Evolutionary conservation across 2,113 vertebrate genomes (phyloP).

Genomic region (Seriola dumerili): DNA sequence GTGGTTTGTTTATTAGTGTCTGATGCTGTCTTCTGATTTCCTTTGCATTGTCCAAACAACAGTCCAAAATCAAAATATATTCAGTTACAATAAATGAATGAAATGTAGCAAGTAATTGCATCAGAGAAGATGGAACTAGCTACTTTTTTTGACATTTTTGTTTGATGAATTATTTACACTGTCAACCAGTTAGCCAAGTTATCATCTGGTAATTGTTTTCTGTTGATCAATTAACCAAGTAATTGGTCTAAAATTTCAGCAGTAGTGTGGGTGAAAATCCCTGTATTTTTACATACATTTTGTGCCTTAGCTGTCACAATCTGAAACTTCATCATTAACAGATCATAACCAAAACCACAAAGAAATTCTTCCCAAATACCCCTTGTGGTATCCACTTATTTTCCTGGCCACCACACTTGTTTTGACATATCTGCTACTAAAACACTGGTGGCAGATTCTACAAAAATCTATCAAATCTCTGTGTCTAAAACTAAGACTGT

Average conservation of each 20-base stretch:
- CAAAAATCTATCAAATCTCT: neutral
- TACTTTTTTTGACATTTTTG: neutral
- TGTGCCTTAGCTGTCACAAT: neutral
- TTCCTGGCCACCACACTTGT: no score
- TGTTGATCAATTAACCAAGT: neutral
- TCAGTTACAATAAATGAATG: neutral
- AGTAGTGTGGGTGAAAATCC: no score
- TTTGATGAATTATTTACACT: neutral
- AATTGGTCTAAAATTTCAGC: neutral
- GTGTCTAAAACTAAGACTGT: neutral
- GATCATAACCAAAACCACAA: no score
- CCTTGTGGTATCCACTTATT: no score
- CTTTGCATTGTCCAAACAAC: neutral
- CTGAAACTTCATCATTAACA: neutral
- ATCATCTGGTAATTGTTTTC: neutral
- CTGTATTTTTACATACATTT: neutral
- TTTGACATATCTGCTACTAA: no score
- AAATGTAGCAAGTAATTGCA: neutral
- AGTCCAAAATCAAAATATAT: neutral
- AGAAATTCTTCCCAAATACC: no score
- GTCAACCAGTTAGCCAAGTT: neutral
- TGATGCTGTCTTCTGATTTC: neutral
- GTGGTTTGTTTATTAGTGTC: neutral
- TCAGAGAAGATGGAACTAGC: neutral
- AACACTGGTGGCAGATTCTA: neutral